Percentiles rank a stretch among this genome's conserved stretches.
These are phyloP conservation scores for Arrhopalites spinosus DNA, from an alignment of 2,888 invertebrate species.

Conservation along the genomic window DNA sequence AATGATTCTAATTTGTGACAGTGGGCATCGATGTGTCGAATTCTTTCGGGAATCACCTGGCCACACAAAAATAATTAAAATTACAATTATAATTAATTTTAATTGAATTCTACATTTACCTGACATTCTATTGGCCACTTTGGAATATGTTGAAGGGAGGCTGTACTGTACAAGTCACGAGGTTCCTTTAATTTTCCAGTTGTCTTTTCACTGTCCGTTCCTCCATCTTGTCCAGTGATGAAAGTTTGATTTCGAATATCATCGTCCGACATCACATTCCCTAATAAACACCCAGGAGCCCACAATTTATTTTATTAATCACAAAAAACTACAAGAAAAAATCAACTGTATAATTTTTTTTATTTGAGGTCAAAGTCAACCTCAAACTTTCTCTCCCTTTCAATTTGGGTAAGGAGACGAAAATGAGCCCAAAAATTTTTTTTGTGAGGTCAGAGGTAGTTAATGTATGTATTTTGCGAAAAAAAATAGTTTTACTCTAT, in stretches of 20 bases:
- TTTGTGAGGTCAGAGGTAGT: no score
- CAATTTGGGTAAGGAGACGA: no score
- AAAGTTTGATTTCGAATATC: constrained; percentile 25
- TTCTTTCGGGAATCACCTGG: constrained; percentile 80
- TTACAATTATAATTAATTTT: constrained; percentile 16
- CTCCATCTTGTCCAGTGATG: constrained; percentile 23
- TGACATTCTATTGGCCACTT: constrained; percentile 90
- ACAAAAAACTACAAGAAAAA: no score
- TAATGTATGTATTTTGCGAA: no score
- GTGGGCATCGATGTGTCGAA: constrained; percentile 75
- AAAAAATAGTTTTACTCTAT: no score
- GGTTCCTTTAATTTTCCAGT: constrained; percentile 72
- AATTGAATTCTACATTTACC: no score
- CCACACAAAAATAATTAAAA: neutral
- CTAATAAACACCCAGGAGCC: neutral
- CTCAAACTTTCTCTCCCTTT: no score
- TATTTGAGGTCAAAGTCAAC: no score
- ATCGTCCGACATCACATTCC: constrained; percentile 31
- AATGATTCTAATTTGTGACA: constrained; percentile 79
- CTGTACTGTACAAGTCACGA: constrained; percentile 73
- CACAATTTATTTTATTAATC: no score
- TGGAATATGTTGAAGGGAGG: constrained; percentile 76
- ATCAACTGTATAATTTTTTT: no score
- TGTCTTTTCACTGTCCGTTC: constrained; percentile 64
- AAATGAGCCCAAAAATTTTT: no score